Base-by-base conservation (phyloP, 2,113 vertebrate genomes). In the human (Homo sapiens) region DNA sequence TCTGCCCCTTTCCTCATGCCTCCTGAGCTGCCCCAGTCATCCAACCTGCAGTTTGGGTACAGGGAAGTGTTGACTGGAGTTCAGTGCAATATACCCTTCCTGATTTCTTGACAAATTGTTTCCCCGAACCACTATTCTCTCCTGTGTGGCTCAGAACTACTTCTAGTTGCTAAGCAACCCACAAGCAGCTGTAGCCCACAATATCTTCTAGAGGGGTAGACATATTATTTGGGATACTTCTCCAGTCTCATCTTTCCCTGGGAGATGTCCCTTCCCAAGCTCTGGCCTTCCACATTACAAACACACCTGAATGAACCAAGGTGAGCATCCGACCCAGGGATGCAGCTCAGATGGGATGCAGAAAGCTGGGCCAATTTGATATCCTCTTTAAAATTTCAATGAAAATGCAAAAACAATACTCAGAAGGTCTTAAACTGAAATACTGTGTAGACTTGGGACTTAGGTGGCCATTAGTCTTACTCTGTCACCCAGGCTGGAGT, bases 131-230 rank as follows among this genome's bases (percentile, higher is more conserved):
- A 92, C 82, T 80, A 3, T 83, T 96, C 66, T 94, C 76, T 75
- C 92, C 23, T 93, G 84, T 97, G 84, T 93, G 93, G 83, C 83
- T 93, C 88, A 75, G 94, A 96, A 86, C 52, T 84, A 82, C 91
- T 95, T 94, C 90, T 23, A 20, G 98, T 98, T 98, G 97, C 98
- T 97, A 97, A 94, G 96, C 97, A 97, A 98, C 97, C 43, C 85
- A 25, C 25, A 76, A 86, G 95, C 80, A 84, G 75, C 97, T 94
- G 22, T 64, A 48, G 95, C 83, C 97, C 70, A 95, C 50, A 35
- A 2, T 59, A 75, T 95, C 79, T 75, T 92, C 70, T 50, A 43
- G 86, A 96, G 7, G 8, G 75, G 83, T 73, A 70, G 59, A 32
- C 8, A 1, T 43, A 59, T 87, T 76, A n/a, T 48, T n/a, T 76